A percentile compares a stretch with the other conserved stretches of the same genome.
Evolutionary conservation across 2,113 vertebrate species (phyloP).

Genomic region (Choloepus hoffmanni): DNA sequence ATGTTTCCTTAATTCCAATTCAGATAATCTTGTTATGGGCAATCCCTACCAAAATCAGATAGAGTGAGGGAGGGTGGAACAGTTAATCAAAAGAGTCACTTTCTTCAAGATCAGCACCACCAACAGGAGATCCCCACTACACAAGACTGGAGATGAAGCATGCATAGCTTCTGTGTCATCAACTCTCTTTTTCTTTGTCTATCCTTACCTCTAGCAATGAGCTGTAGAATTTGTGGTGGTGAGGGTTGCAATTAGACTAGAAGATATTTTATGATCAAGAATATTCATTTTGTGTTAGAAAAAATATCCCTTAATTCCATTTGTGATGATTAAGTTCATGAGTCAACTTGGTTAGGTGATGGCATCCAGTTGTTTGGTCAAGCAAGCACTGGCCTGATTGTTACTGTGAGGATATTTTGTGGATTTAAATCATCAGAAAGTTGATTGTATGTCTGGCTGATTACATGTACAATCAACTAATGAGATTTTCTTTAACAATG

Average conservation of each 20-base stretch:
- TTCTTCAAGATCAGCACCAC: neutral
- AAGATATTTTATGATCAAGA: slow-evolving; percentile 31
- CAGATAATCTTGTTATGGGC: neutral
- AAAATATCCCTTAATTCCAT: neutral
- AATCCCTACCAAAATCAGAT: neutral
- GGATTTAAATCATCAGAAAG: no score
- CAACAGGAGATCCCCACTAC: neutral
- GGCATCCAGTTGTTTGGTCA: no score
- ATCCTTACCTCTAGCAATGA: slow-evolving; percentile 23
- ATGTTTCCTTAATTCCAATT: slow-evolving; percentile 2
- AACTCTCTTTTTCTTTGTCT: neutral
- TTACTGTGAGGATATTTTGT: no score
- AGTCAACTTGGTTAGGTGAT: no score
- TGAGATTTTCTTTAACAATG: no score
- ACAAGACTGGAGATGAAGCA: neutral
- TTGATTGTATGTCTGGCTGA: no score
- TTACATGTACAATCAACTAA: no score
- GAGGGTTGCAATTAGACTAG: neutral
- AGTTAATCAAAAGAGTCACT: neutral
- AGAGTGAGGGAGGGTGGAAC: neutral
- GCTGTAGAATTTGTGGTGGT: slow-evolving; percentile 44
- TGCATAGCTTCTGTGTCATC: neutral
- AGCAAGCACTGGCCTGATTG: no score
- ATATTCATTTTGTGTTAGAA: slow-evolving; percentile 47
- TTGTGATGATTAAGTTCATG: no score